These are phyloP conservation scores for Planococcus citri DNA, from an alignment of 1,140 invertebrate species.

Conservation along the genomic window DNA sequence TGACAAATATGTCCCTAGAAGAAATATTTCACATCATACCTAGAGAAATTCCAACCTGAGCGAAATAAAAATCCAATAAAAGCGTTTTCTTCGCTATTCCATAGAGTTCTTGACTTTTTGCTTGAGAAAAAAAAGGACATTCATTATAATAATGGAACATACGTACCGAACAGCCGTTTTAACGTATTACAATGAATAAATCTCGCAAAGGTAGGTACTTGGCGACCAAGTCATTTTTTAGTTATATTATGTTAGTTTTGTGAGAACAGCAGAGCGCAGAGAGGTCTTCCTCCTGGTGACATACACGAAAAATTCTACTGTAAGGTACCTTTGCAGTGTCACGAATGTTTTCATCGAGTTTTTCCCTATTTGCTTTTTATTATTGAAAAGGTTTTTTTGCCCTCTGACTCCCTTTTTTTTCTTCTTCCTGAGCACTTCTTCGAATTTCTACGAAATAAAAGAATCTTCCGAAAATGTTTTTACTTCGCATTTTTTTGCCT, in stretches of 20 bases:
- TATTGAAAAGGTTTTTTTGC: neutral
- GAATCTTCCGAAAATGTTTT: slow-evolving; percentile 6
- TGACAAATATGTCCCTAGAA: too few relatives aligned
- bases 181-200: slow-evolving; percentile 8
- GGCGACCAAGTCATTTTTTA: neutral
- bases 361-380: neutral
- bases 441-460: neutral
- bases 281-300: neutral
- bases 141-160: slow-evolving; percentile 4
- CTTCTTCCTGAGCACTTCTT: neutral
- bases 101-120: neutral
- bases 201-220: neutral
- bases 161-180: neutral
- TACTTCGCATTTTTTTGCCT: neutral
- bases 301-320: neutral
- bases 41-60: neutral
- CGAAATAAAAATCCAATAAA: neutral
- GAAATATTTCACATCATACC: too few relatives aligned
- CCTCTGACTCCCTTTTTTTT: neutral
- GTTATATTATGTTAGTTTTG: neutral
- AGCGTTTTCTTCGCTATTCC: neutral
- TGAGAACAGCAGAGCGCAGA: neutral
- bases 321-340: neutral
- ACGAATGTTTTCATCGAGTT: slow-evolving; percentile 6
- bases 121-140: neutral